Conservation (phyloP, 2,113 vertebrate genomes). For the Eira barbara region DNA sequence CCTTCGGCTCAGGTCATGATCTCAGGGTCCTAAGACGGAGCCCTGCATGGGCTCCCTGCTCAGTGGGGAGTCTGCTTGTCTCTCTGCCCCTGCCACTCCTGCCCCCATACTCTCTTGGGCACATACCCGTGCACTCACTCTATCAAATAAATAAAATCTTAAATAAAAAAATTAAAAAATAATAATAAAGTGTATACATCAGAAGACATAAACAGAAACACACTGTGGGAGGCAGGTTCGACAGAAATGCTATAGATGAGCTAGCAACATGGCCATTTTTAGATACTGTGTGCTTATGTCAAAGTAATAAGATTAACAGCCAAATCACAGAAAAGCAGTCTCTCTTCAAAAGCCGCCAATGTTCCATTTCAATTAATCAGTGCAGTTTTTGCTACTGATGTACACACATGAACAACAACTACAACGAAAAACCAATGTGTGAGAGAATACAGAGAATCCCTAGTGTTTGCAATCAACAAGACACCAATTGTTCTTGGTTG, state of each 20-base stretch:
- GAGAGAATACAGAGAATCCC: conserved; percentile 35
- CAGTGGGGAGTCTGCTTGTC: not conserved
- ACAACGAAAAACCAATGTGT: not conserved
- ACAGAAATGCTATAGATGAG: not conserved
- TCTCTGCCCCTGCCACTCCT: not conserved
- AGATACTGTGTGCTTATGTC: not conserved
- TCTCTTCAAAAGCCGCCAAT: not conserved
- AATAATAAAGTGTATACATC: not conserved
- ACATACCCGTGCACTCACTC: too few species aligned
- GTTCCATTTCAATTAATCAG: not conserved
- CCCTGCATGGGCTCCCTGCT: not conserved
- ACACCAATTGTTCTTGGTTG: conserved; percentile 59
- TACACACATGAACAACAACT: not conserved
- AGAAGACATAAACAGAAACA: not conserved
- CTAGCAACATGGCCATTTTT: not conserved
- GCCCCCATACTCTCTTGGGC: not conserved
- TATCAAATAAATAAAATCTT: not conserved
- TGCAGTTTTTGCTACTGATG: not conserved
- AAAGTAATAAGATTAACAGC: not conserved
- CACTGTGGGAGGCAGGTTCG: not conserved
- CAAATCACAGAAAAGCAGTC: not conserved
- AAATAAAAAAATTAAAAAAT: not conserved
- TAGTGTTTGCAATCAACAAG: conserved; percentile 50
- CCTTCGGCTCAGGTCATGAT: not conserved
- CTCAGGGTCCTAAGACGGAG: not conserved